A percentile compares a stretch with the other conserved stretches of the same genome.
phyloP scores from a whole-genome alignment of 2,888 invertebrate species.

The Pinctada fucata region DNA sequence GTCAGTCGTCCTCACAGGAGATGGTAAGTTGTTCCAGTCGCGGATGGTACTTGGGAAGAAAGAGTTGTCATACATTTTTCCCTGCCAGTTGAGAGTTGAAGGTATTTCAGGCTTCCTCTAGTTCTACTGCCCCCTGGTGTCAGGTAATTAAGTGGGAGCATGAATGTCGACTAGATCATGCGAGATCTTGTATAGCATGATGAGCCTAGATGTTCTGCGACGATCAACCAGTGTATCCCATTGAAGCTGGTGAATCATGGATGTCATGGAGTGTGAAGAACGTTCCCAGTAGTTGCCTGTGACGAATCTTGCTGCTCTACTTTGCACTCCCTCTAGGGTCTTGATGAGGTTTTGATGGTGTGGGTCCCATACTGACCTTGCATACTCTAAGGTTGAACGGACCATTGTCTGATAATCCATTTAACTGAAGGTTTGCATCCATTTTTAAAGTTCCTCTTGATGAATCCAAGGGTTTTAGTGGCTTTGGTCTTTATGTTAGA shows the following conservation, averaged over 20 bases:
- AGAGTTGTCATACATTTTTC: too few relatives aligned
- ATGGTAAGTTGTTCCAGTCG: slow-evolving; percentile 30
- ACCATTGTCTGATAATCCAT: slow-evolving; percentile 2
- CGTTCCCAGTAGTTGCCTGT: slow-evolving; percentile 9
- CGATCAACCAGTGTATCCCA: slow-evolving; percentile 1
- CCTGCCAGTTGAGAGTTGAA: neutral
- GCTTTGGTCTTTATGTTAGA: too few relatives aligned
- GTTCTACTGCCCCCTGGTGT: slow-evolving; percentile 18
- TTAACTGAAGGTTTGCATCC: neutral
- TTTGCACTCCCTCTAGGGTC: slow-evolving; percentile 4
- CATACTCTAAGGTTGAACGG: slow-evolving; percentile 23
- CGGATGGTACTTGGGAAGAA: slow-evolving; percentile 30
- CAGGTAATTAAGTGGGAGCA: slow-evolving; percentile 3
- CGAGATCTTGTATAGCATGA: slow-evolving; percentile 13
- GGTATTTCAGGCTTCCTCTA: slow-evolving; percentile 8
- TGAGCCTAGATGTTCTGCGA: slow-evolving; percentile 15
- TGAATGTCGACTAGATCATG: slow-evolving; percentile 10
- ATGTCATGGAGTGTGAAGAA: slow-evolving; percentile 2
- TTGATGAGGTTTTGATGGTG: slow-evolving; percentile 7
- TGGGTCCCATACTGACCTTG: slow-evolving; percentile 19
- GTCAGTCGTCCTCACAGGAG: neutral
- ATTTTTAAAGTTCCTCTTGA: too few relatives aligned
- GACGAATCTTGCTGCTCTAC: slow-evolving; percentile 9
- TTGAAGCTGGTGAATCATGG: slow-evolving; percentile 11
- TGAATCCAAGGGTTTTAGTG: too few relatives aligned